Conservation (phyloP, 2,797 vertebrate genomes). For the Synanceia verrucosa region DNA sequence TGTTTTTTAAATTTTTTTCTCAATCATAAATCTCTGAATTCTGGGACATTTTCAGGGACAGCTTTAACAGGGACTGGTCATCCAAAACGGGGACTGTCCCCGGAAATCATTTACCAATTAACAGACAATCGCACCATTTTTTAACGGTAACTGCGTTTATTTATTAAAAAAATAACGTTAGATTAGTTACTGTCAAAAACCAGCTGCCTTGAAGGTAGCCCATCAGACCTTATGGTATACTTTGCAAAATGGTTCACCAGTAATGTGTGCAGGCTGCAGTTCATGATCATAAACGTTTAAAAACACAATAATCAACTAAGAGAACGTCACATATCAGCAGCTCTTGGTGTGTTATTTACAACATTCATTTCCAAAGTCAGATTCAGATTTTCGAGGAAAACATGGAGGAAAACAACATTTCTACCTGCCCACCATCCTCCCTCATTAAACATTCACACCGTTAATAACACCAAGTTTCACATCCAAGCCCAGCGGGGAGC, state of each 20-base stretch:
- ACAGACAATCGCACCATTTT: no score
- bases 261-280: not conserved
- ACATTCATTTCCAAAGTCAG: constrained; percentile 53
- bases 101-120: no score
- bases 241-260: not conserved
- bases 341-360: constrained; percentile 48
- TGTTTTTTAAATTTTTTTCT: no score
- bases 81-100: no score
- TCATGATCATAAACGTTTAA: constrained; percentile 11
- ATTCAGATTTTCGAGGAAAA: constrained; percentile 54
- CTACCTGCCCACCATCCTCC: constrained; percentile 64
- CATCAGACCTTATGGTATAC: not conserved
- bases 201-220: not conserved
- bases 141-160: no score
- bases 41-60: no score
- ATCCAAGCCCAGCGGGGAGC: constrained; percentile 69
- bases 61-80: no score
- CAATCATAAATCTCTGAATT: no score
- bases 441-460: constrained; percentile 73
- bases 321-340: constrained; percentile 26
- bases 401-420: constrained; percentile 67
- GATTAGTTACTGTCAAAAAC: no score
- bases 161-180: no score
- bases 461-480: constrained; percentile 72
- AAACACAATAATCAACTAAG: constrained; percentile 8